Base-by-base conservation (phyloP, 2,888 invertebrate species). In the Tinea trinotella region DNA sequence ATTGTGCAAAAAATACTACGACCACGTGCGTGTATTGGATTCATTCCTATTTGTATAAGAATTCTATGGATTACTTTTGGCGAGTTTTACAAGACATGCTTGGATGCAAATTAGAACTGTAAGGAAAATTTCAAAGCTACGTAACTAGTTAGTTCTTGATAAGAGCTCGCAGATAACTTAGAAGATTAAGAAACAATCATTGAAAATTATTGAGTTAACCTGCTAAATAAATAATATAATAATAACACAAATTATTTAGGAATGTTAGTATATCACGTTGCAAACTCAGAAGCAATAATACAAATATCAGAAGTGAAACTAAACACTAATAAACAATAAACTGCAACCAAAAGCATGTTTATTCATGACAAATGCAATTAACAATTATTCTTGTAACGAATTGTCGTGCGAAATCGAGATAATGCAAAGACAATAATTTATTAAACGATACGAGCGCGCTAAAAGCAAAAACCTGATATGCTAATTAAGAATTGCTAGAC, bases 391-490 rank as follows among this genome's bases (percentile, higher is more conserved):
- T 30, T n/a, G 13, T 15, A 40, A 7, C 40, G 15, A 30, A 30
- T 15, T 40, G 17, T 36, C 36, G 36, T 40, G 40, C 40, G 15
- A 40, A 40, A 40, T 40, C 40, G 40, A 2, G 40, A 40, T 40
- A 40, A 40, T 40, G 15, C 40, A 17, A 30, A 17, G 6, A 13
- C 40, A 40, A 40, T 40, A 40, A 15, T 40, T 40, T 40, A 40
- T 12, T 40, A 40, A 40, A 15, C 40, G 40, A 15, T 40, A 40
- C 40, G 17, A 40, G 40, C 13, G 13, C 40, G 40, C 40, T 40
- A 40, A 40, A 40, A 40, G 40, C 46, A 54, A 62, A 62, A 76
- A 77, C 77, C 70, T 59, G 80, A 72, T 77, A 81, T 81, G 79
- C 67, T 70, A 83, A 83, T 50, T 18, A 46, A 12, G 18, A 9